phyloP scores from a whole-genome alignment of 2,888 invertebrate species.

The Synergus umbraculus region DNA sequence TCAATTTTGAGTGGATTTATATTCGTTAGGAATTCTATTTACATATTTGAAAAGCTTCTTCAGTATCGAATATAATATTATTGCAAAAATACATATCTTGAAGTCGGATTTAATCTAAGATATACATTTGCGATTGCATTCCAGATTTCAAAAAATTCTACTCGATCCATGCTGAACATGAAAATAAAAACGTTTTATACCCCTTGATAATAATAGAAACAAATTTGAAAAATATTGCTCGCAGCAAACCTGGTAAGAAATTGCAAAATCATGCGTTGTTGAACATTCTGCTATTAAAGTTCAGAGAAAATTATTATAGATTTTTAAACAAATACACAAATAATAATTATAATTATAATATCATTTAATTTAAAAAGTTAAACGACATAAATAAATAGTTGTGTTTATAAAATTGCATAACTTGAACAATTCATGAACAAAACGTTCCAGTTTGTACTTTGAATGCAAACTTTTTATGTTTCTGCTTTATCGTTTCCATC shows the following conservation, averaged over 20 bases:
- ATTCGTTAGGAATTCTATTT: too few species aligned
- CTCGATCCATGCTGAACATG: slow-evolving; percentile 16
- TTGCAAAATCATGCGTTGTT: slow-evolving; percentile 4
- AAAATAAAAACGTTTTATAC: not conserved
- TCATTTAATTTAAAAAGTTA: not conserved
- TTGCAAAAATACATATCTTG: too few species aligned
- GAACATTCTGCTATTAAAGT: not conserved
- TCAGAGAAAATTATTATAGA: not conserved
- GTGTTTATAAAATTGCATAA: not conserved
- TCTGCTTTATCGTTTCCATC: slow-evolving; percentile 36
- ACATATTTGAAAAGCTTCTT: too few species aligned
- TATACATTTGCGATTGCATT: not conserved
- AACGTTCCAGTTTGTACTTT: slow-evolving; percentile 8
- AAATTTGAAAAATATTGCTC: not conserved
- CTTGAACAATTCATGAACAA: not conserved
- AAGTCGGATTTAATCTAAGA: too few species aligned
- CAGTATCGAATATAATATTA: too few species aligned
- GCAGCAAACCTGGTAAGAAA: not conserved
- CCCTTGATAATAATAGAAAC: not conserved
- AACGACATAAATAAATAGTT: not conserved
- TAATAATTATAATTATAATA: not conserved
- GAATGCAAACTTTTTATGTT: slow-evolving; percentile 15
- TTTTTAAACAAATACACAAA: not conserved
- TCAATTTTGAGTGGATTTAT: too few species aligned
- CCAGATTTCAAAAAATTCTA: not conserved